phyloP scores from a whole-genome alignment of 2,888 invertebrate genomes.

The Eilema depressum region DNA sequence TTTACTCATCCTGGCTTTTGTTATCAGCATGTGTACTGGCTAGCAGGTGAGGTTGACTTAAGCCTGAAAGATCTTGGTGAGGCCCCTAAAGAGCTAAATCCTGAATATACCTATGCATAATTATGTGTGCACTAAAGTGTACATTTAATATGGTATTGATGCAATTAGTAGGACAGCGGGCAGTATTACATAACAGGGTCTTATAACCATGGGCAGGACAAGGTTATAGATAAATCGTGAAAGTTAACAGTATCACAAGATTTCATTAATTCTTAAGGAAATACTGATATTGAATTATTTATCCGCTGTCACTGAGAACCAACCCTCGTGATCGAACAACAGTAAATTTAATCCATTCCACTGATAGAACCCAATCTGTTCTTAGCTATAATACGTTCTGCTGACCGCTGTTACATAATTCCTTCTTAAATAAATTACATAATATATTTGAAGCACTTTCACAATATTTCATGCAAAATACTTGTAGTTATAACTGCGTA shows the following conservation, averaged over 20 bases:
- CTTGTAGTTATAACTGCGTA: background rate
- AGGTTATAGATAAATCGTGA: background rate
- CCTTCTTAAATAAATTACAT: background rate
- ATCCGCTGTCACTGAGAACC: background rate
- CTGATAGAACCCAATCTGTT: conserved; percentile 33
- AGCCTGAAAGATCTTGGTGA: no score
- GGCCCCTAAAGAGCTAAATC: no score
- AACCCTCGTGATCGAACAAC: conserved; percentile 14
- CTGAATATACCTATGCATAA: background rate
- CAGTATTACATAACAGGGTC: no score
- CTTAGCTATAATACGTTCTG: conserved; percentile 26
- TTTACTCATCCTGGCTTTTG: no score
- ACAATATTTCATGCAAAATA: background rate
- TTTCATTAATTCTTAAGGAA: background rate
- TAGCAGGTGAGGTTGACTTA: no score
- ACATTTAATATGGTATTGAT: background rate
- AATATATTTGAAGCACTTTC: background rate
- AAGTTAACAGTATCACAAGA: background rate
- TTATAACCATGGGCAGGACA: no score
- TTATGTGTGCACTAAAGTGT: no score
- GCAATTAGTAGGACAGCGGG: background rate
- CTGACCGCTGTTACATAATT: conserved; percentile 16
- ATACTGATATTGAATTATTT: background rate
- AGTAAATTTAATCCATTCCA: conserved; percentile 47
- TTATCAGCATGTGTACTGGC: no score